phyloP scores from a whole-genome alignment of 2,797 vertebrate species.

The Catostomus latipinnis region DNA sequence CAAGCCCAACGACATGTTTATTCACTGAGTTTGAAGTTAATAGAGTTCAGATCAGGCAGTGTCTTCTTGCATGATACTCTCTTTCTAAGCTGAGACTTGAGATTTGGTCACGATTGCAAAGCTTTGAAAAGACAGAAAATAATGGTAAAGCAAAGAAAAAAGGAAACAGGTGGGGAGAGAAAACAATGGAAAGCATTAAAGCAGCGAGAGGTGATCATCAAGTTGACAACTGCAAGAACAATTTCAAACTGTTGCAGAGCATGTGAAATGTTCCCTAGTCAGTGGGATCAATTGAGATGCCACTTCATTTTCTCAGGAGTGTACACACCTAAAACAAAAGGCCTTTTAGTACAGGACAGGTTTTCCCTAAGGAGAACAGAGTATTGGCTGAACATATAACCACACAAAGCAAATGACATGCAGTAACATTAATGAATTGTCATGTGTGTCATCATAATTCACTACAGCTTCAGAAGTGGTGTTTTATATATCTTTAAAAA shows the following conservation, averaged over 20 bases:
- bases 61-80: conserved; percentile 32
- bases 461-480: too few species aligned
- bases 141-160: conserved; percentile 19
- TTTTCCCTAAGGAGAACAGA: background rate
- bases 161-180: conserved; percentile 22
- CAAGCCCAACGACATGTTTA: conserved; percentile 52
- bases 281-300: conserved; percentile 25
- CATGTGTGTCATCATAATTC: too few species aligned
- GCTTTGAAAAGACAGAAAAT: conserved; percentile 30
- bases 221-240: conserved; percentile 4
- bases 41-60: conserved; percentile 52
- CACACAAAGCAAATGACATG: too few species aligned
- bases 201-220: background rate
- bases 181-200: conserved; percentile 26
- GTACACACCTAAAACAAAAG: background rate
- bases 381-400: too few species aligned
- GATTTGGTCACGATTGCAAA: conserved; percentile 44
- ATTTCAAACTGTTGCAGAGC: conserved; percentile 1
- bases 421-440: too few species aligned
- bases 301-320: conserved; percentile 17
- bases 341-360: too few species aligned
- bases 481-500: too few species aligned
- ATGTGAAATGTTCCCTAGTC: conserved; percentile 19
- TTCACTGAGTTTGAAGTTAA: conserved; percentile 55
- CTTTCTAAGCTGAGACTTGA: conserved; percentile 34